Conservation (phyloP, 2,888 invertebrate genomes). For the Amblyjoppa fuscipennis region DNA sequence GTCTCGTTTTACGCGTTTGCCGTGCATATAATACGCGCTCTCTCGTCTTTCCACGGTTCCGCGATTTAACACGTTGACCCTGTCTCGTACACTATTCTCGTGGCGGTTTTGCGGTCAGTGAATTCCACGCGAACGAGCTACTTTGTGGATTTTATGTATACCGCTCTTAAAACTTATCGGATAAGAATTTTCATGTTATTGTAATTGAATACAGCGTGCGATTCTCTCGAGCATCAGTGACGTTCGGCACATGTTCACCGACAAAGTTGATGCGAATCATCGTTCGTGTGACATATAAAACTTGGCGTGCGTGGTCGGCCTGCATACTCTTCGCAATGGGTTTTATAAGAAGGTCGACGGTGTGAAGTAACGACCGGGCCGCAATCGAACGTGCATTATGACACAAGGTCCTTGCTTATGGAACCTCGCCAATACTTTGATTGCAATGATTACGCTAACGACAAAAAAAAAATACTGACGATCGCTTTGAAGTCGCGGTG, state of each 20-base stretch:
- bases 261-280: conserved; percentile 27
- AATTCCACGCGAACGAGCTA: background rate
- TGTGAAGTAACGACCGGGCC: conserved; percentile 70
- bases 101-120: conserved; percentile 26
- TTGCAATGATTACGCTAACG: conserved; percentile 66
- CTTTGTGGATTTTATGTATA: background rate
- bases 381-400: conserved; percentile 70
- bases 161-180: conserved; percentile 1
- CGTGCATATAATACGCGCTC: background rate
- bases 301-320: conserved; percentile 61
- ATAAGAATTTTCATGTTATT: background rate
- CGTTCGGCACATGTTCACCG: background rate
- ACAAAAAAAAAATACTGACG: conserved; percentile 17
- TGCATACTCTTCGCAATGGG: conserved; percentile 24
- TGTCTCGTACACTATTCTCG: conserved; percentile 15
- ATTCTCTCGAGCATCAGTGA: background rate
- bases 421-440: conserved; percentile 67
- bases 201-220: background rate
- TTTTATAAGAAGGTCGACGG: conserved; percentile 74
- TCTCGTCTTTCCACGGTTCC: background rate
- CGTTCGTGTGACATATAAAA: conserved; percentile 62
- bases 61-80: conserved; percentile 31
- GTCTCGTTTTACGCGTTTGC: conserved; percentile 22
- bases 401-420: conserved; percentile 63
- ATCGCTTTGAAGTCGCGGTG: conserved; percentile 19